A percentile compares a stretch with the other conserved stretches of the same genome.
Conservation (phyloP, 2,113 vertebrate genomes). For the Rhinichthys klamathensis region DNA sequence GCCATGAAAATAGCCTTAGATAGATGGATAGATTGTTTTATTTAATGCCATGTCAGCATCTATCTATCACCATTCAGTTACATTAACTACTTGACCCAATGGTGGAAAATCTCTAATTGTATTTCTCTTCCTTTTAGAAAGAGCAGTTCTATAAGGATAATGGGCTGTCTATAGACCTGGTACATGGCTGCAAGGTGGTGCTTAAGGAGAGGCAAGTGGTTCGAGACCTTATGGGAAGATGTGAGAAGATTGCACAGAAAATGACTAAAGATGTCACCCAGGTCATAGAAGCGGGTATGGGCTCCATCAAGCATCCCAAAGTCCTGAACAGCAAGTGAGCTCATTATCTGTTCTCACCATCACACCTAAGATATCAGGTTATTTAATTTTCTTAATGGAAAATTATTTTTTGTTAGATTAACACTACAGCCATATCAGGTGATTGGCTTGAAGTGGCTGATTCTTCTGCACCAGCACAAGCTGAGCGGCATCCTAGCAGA, state of each 20-base stretch:
- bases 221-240: conserved; percentile 90
- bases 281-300: conserved; percentile 79
- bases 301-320: conserved; percentile 81
- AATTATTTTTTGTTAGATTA: conserved; percentile 72
- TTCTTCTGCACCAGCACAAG: conserved; percentile 88
- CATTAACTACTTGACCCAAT: neutral
- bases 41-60: too few species aligned
- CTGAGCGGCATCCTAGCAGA: conserved; percentile 96
- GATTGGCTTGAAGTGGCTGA: conserved; percentile 95
- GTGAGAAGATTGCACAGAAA: conserved; percentile 88
- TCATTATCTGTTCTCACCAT: neutral
- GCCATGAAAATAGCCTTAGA: too few species aligned
- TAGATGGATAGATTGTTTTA: too few species aligned
- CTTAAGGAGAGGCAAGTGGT: conserved; percentile 91
- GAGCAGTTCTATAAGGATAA: conserved; percentile 74
- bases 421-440: conserved; percentile 93
- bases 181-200: conserved; percentile 86
- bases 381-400: neutral
- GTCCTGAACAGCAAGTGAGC: conserved; percentile 86
- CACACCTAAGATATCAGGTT: neutral
- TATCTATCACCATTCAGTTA: neutral
- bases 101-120: neutral
- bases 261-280: conserved; percentile 85
- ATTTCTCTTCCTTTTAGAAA: conserved; percentile 52
- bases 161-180: conserved; percentile 84